Evolutionary conservation across 2,797 vertebrate species (phyloP).

Genomic region (Potorous gilbertii): DNA sequence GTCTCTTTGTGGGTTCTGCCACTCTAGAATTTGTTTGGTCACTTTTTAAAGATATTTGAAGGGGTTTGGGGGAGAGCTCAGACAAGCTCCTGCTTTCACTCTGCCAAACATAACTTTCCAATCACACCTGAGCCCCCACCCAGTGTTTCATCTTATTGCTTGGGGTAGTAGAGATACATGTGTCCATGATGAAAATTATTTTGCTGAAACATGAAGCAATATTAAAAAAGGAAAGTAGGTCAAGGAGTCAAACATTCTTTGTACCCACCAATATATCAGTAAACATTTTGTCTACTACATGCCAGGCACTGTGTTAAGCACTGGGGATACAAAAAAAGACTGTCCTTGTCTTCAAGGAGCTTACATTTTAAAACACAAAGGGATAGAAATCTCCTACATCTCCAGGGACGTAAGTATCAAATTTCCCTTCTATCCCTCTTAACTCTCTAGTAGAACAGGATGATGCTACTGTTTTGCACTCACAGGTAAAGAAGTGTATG

Average conservation of each 20-base stretch:
- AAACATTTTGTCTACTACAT: background rate
- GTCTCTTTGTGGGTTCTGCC: too few relatives aligned
- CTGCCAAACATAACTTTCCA: background rate
- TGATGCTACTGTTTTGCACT: background rate
- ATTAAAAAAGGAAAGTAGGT: background rate
- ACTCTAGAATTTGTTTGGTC: too few relatives aligned
- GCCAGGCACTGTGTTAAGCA: background rate
- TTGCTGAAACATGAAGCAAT: background rate
- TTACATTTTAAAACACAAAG: background rate
- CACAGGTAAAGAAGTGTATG: too few relatives aligned
- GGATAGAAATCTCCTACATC: background rate
- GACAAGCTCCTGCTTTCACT: too few relatives aligned
- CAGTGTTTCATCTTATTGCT: background rate
- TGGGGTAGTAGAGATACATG: background rate
- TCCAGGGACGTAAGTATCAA: background rate
- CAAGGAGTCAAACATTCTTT: background rate
- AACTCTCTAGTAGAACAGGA: background rate
- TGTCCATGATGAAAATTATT: background rate
- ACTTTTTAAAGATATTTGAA: too few relatives aligned
- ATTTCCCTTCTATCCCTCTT: background rate
- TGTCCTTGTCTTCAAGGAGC: too few relatives aligned
- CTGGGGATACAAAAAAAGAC: background rate
- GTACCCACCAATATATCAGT: background rate
- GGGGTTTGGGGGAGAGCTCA: too few relatives aligned
- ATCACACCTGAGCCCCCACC: background rate